Evolutionary conservation across 2,797 vertebrate genomes (phyloP).

Genomic region (Periophthalmus magnuspinnatus): DNA sequence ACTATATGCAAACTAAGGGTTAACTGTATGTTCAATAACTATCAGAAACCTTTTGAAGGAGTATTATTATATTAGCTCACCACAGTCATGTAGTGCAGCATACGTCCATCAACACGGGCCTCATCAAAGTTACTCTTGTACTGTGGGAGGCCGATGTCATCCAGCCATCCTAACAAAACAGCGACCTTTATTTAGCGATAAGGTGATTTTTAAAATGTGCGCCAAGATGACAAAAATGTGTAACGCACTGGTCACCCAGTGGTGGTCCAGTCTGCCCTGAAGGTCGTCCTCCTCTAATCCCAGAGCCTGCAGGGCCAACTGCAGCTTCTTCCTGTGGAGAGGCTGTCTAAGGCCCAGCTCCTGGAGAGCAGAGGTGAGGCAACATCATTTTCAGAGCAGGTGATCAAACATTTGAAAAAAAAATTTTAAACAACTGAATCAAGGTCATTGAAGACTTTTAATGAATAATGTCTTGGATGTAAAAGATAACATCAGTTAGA

Average conservation of each 20-base stretch:
- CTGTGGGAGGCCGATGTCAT: conserved; percentile 97
- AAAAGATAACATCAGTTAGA: background rate
- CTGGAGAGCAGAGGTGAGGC: conserved; percentile 60
- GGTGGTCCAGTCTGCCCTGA: conserved; percentile 90
- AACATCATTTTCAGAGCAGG: background rate
- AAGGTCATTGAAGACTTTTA: background rate
- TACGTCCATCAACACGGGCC: conserved; percentile 89
- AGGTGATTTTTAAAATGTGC: background rate
- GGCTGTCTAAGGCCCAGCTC: conserved; percentile 91
- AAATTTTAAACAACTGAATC: background rate
- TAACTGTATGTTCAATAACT: background rate
- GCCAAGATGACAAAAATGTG: background rate
- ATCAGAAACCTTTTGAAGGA: background rate
- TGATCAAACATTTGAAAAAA: background rate
- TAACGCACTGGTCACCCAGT: conserved; percentile 95
- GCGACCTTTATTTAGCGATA: background rate
- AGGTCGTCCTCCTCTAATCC: conserved; percentile 87
- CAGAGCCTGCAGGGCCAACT: conserved; percentile 89
- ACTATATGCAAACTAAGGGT: background rate
- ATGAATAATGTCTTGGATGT: too few species aligned
- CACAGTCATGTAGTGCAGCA: conserved; percentile 94
- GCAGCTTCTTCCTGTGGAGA: conserved; percentile 94
- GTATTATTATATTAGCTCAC: conserved; percentile 72
- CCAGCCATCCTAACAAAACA: conserved; percentile 85
- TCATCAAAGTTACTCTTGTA: conserved; percentile 98